These are phyloP conservation scores for Rhineura floridana DNA, from an alignment of 2,113 vertebrate genomes.

Conservation along the genomic window DNA sequence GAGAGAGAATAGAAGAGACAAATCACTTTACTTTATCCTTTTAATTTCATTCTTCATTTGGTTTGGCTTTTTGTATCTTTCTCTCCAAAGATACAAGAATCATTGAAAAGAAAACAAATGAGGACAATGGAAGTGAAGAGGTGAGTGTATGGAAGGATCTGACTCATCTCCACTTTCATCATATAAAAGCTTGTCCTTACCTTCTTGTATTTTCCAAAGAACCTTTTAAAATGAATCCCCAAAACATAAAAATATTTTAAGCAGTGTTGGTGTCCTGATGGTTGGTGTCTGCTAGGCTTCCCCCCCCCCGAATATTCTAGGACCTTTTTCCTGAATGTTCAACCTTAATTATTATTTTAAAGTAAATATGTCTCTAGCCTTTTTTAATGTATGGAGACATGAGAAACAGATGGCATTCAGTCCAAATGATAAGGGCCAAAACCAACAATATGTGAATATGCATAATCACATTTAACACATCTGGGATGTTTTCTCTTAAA, in stretches of 20 bases:
- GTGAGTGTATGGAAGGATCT: slow-evolving; percentile 16
- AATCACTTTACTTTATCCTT: neutral
- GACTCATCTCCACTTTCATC: neutral
- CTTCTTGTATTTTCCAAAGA: neutral
- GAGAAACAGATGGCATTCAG: neutral
- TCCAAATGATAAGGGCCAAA: neutral
- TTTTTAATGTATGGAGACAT: neutral
- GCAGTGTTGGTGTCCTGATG: neutral
- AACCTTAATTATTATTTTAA: neutral
- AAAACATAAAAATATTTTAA: neutral
- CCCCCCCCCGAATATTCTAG: neutral
- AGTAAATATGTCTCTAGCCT: neutral
- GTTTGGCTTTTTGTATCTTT: neutral
- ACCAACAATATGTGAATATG: neutral
- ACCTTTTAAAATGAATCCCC: neutral
- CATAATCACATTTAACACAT: neutral
- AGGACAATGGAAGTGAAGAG: neutral
- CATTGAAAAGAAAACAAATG: slow-evolving; percentile 15
- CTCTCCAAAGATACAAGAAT: neutral
- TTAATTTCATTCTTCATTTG: neutral
- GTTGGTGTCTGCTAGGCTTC: neutral
- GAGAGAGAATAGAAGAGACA: slow-evolving; percentile 1
- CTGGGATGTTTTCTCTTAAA: neutral
- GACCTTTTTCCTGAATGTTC: neutral
- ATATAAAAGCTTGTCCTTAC: neutral